Conservation (phyloP, 1,140 invertebrate species). For the Galendromus occidentalis region DNA sequence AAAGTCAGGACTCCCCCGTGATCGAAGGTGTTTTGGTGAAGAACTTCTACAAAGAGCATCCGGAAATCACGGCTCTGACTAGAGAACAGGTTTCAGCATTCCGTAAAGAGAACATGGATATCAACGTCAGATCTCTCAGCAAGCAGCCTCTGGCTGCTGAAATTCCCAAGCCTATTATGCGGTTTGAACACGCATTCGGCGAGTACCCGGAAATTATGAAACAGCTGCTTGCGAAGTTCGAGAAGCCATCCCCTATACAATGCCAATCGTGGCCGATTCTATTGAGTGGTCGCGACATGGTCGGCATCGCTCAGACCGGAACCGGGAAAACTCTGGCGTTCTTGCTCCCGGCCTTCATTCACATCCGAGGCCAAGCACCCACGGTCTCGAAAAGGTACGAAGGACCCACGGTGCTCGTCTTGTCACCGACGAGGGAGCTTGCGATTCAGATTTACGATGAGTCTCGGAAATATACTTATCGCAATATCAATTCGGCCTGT, state of each 20-base stretch:
- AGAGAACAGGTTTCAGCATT: background rate
- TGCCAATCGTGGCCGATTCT: conserved; percentile 32
- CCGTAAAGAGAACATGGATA: background rate
- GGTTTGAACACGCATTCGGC: background rate
- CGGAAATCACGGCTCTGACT: conserved; percentile 33
- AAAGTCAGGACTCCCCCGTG: background rate
- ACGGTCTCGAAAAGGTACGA: conserved; percentile 34
- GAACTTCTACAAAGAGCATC: conserved; percentile 63
- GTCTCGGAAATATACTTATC: conserved; percentile 63
- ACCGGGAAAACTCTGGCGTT: conserved; percentile 83
- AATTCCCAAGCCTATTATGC: background rate
- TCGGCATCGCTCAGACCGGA: conserved; percentile 34
- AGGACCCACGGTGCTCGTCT: conserved; percentile 61
- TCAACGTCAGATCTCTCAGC: background rate
- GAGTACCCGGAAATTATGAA: background rate
- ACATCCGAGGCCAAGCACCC: conserved; percentile 54
- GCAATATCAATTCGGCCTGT: conserved; percentile 47
- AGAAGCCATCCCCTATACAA: conserved; percentile 28
- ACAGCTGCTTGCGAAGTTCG: conserved; percentile 14
- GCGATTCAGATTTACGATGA: conserved; percentile 76
- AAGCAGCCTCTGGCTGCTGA: background rate
- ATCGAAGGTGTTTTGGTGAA: conserved; percentile 32
- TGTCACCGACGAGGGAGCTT: conserved; percentile 74
- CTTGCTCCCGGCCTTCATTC: conserved; percentile 66
- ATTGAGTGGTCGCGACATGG: conserved; percentile 31